Evolutionary conservation across 2,113 vertebrate genomes (phyloP).

Genomic region (Ptyas mucosa): DNA sequence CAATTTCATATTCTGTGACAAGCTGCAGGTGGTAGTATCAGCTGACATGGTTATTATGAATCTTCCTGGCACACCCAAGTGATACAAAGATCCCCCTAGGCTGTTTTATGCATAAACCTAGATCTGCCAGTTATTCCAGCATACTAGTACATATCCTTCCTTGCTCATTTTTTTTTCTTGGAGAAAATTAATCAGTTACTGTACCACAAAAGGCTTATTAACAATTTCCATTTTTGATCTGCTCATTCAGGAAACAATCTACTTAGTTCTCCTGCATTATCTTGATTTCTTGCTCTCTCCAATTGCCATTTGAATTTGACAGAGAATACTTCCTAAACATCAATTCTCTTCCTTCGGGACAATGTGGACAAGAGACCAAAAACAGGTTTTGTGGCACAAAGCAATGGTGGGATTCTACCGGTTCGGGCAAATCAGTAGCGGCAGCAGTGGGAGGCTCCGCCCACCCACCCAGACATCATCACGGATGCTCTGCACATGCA

Average conservation of each 20-base stretch:
- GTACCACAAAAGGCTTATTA: neutral
- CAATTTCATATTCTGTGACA: neutral
- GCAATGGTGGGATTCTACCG: too few species aligned
- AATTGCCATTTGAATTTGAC: neutral
- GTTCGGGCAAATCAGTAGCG: too few species aligned
- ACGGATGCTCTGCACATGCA: too few species aligned
- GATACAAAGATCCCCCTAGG: constrained; percentile 12
- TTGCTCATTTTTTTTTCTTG: neutral
- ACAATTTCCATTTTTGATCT: neutral
- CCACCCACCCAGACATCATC: too few species aligned
- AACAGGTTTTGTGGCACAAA: neutral
- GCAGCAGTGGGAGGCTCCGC: too few species aligned
- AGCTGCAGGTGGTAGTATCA: neutral
- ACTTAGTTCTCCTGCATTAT: neutral
- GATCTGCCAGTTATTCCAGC: neutral
- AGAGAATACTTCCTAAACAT: neutral
- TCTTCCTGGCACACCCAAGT: neutral
- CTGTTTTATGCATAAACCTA: neutral
- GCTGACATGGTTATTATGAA: constrained; percentile 3
- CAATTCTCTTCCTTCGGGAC: neutral
- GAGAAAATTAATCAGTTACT: neutral
- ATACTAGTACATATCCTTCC: neutral
- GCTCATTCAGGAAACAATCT: neutral
- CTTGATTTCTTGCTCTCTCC: neutral
- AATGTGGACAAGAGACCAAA: neutral